Percentiles rank a stretch among this genome's conserved stretches.
These are phyloP conservation scores for Pachliopta kotzebuea DNA, from an alignment of 2,888 invertebrate species.

Conservation along the genomic window DNA sequence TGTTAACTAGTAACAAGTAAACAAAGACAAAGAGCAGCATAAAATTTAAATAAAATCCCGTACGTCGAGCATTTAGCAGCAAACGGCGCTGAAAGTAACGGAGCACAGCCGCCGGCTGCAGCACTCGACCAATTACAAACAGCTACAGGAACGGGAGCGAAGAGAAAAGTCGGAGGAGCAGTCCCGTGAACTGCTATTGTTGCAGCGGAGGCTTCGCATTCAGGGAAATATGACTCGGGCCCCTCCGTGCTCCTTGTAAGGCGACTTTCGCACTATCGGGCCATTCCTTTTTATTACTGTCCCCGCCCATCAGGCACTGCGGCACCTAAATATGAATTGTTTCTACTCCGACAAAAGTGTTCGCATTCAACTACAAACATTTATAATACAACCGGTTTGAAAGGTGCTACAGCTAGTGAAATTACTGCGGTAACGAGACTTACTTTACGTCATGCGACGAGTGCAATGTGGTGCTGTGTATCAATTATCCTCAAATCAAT, in stretches of 20 bases:
- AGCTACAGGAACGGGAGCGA: slow-evolving; percentile 34
- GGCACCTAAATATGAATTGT: slow-evolving; percentile 47
- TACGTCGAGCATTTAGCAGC: slow-evolving; percentile 15
- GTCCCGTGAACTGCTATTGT: slow-evolving; percentile 50
- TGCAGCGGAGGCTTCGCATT: slow-evolving; percentile 47
- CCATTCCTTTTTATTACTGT: slow-evolving; percentile 48
- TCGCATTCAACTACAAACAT: no score
- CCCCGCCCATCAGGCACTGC: slow-evolving; percentile 34
- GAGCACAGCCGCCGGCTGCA: slow-evolving; percentile 28
- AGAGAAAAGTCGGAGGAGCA: slow-evolving; percentile 41
- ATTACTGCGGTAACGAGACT: no score
- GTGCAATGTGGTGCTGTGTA: no score
- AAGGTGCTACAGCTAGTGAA: no score
- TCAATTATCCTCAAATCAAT: no score
- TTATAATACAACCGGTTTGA: no score
- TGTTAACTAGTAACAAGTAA: no score
- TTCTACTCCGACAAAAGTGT: not conserved
- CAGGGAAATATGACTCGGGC: slow-evolving; percentile 57
- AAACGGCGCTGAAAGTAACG: slow-evolving; percentile 4
- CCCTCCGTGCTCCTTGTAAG: slow-evolving; percentile 44
- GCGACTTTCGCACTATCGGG: slow-evolving; percentile 29
- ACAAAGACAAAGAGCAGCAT: slow-evolving; percentile 6
- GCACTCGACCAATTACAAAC: slow-evolving; percentile 34
- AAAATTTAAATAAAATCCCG: slow-evolving; percentile 21
- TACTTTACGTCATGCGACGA: no score